Base-by-base conservation (phyloP, 2,888 invertebrate species). In the Tholera decimalis region DNA sequence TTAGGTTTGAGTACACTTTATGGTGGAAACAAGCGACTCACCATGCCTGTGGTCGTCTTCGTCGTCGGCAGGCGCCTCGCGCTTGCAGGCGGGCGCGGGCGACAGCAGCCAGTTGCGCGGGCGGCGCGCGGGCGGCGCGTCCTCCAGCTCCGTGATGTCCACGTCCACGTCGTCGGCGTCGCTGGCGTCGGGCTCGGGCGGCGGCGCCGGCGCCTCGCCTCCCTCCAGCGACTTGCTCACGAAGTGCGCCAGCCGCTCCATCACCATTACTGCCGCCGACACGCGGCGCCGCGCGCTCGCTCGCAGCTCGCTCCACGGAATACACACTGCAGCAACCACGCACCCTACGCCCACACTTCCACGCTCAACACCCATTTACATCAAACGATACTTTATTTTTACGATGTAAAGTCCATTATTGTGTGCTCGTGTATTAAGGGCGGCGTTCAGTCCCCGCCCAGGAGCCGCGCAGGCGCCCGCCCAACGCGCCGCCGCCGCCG, bases 231-330 rank as follows among this genome's bases (percentile, higher is more conserved):
- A 98, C 95, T 98, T 98, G 86, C 98, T 98, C 89, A 98, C 98
- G 96, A 98, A 98, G 96, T 98, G 98, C 88, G 98, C 98, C 92
- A 98, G 96, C 96, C 98, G 98, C 96, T 98, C 98, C 98, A 98
- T 98, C 92, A 95, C 93, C 95, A 95, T 95, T 91, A 95, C 94
- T 94, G 94, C 89, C 90, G 89, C 87, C 83, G 81, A 85, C 84
- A 87, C 92, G 90, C 90, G 90, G 81, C 89, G 84, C 85, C 91
- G 88, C 92, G 91, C 92, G 92, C 93, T 89, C 87, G 88, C 92
- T 89, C 89, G 62, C 91, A 89, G 88, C 90, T 89, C 92, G 88
- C 89, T 91, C 90, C 86, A 90, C 87, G 82, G 84, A 84, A 86
- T 87, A 88, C 87, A 85, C 89, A 89, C 90, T 91, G 91, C 91